Evolutionary conservation across 2,113 vertebrate genomes (phyloP).

Genomic region (Dermatemys mawii): DNA sequence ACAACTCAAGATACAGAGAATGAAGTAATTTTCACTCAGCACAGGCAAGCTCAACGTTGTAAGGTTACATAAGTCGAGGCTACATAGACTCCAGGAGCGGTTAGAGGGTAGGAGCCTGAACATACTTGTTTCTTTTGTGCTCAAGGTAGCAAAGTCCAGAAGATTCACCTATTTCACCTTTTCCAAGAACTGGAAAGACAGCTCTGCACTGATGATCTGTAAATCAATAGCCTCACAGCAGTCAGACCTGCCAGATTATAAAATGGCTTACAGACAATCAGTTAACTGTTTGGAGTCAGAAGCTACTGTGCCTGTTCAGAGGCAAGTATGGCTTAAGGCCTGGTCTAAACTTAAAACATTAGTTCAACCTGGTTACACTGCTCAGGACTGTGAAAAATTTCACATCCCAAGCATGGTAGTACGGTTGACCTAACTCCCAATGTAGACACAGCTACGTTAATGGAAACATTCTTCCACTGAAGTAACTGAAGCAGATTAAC

Average conservation of each 20-base stretch:
- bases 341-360: background rate
- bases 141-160: background rate
- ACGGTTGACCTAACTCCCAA: background rate
- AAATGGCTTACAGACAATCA: rapidly evolving
- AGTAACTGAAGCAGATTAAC: too few species aligned
- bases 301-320: background rate
- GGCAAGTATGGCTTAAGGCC: rapidly evolving
- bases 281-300: rapidly evolving
- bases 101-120: background rate
- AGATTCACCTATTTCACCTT: background rate
- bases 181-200: background rate
- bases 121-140: background rate
- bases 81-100: background rate
- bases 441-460: background rate
- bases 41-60: background rate
- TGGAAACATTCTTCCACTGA: background rate
- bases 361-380: background rate
- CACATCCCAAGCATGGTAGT: background rate
- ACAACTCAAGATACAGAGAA: background rate
- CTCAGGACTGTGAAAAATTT: background rate
- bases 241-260: rapidly evolving
- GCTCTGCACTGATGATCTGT: background rate
- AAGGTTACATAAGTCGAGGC: background rate
- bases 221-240: rapidly evolving
- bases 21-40: background rate